Percentiles rank a stretch among this genome's conserved stretches.
These are phyloP conservation scores for Anabacerthia variegaticeps DNA, from an alignment of 2,797 vertebrate species.

Conservation along the genomic window DNA sequence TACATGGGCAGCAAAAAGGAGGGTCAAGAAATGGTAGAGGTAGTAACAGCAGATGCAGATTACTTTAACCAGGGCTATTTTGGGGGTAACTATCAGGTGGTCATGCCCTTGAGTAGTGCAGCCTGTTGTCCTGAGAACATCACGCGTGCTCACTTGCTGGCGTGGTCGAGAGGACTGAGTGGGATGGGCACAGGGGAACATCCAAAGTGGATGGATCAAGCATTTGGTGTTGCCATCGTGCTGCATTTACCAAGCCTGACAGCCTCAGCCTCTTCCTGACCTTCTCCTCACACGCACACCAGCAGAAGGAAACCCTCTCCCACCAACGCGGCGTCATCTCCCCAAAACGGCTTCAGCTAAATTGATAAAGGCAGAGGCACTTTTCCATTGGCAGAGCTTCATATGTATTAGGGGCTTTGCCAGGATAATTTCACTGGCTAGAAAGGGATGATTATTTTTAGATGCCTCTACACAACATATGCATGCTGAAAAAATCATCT, in stretches of 20 bases:
- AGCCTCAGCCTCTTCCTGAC: background rate
- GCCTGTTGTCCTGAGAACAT: background rate
- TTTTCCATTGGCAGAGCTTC: background rate
- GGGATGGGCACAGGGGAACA: background rate
- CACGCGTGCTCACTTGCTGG: background rate
- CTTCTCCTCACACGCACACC: background rate
- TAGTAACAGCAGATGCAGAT: background rate
- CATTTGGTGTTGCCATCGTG: fast-evolving
- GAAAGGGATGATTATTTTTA: constrained; percentile 27
- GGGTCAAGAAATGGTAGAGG: background rate
- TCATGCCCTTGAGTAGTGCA: background rate
- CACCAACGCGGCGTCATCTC: background rate
- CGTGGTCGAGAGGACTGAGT: fast-evolving
- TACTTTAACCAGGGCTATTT: fast-evolving
- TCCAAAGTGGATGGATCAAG: fast-evolving
- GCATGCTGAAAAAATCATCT: constrained; percentile 4
- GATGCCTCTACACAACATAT: constrained; percentile 14
- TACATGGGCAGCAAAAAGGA: background rate
- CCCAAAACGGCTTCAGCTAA: background rate
- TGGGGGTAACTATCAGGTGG: background rate
- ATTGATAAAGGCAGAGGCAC: background rate
- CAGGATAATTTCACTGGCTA: constrained; percentile 17
- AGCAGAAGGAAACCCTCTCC: constrained; percentile 33
- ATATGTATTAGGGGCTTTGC: background rate
- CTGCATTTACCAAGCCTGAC: background rate